phyloP scores from a whole-genome alignment of 1,140 invertebrate species.

The Caenorhabditis briggsae region DNA sequence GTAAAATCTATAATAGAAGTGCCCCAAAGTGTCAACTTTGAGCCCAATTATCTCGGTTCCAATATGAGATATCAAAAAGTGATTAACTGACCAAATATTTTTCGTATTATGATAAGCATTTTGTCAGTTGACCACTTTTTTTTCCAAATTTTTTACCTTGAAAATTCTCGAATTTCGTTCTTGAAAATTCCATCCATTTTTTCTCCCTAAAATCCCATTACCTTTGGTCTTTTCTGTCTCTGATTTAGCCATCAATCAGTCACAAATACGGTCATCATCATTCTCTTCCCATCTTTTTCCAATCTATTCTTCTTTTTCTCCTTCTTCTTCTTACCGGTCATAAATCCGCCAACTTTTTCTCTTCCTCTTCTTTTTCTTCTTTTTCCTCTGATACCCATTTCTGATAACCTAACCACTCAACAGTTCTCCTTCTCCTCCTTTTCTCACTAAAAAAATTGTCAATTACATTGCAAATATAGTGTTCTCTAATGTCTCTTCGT shows the following conservation, averaged over 20 bases:
- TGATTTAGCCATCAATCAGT: slow-evolving; percentile 19
- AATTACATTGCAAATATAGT: slow-evolving; percentile 53
- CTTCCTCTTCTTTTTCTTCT: not conserved
- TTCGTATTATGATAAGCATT: no score
- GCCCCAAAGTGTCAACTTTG: no score
- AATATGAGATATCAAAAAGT: no score
- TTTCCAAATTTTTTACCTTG: no score
- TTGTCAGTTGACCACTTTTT: no score
- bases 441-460: slow-evolving; percentile 30
- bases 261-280: slow-evolving; percentile 39
- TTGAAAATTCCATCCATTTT: not conserved
- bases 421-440: not conserved
- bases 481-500: not conserved
- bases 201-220: not conserved
- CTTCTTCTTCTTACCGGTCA: not conserved
- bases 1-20: no score
- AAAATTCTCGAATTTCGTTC: not conserved
- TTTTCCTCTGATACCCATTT: slow-evolving; percentile 12
- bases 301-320: not conserved
- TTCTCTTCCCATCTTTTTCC: not conserved
- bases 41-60: no score
- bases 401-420: not conserved
- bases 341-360: slow-evolving; percentile 19
- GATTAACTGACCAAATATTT: no score
- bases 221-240: not conserved